These are phyloP conservation scores for Meandrina meandrites DNA, from an alignment of 92 coral and sea anemone species.

Conservation along the genomic window DNA sequence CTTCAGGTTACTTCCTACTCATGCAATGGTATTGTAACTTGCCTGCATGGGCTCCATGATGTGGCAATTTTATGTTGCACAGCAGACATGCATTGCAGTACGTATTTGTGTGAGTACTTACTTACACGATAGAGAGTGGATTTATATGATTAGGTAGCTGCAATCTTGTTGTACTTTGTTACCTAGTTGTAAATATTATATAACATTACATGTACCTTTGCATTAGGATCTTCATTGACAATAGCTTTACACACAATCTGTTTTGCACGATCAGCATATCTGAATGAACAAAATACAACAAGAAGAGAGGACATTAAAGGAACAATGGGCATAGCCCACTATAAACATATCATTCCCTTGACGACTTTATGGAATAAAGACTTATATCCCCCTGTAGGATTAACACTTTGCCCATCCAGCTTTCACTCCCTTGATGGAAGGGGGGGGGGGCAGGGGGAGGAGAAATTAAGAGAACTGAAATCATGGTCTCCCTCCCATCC, in stretches of 20 bases:
- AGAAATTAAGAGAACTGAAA: neutral
- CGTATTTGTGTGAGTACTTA: neutral
- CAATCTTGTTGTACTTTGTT: too few species aligned
- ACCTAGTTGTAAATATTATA: too few species aligned
- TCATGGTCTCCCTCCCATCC: neutral
- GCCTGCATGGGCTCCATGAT: too few species aligned
- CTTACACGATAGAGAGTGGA: neutral
- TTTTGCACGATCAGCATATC: slow-evolving; percentile 99
- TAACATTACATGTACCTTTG: slow-evolving; percentile 71
- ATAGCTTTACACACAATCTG: slow-evolving; percentile 96
- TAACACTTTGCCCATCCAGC: neutral
- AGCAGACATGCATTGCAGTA: too few species aligned
- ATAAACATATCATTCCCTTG: too few species aligned
- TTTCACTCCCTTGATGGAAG: neutral
- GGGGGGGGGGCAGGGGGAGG: neutral
- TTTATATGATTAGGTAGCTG: too few species aligned
- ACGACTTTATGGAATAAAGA: too few species aligned
- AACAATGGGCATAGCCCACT: too few species aligned
- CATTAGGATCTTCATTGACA: slow-evolving; percentile 96
- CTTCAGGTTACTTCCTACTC: too few species aligned
- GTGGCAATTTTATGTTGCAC: too few species aligned
- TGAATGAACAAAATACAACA: slow-evolving; percentile 17
- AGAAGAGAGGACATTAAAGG: neutral
- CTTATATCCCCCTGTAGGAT: too few species aligned
- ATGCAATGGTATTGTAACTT: too few species aligned